Evolutionary conservation across 2,113 vertebrate species (phyloP).

Genomic region (Syngnathoides biaculeatus): DNA sequence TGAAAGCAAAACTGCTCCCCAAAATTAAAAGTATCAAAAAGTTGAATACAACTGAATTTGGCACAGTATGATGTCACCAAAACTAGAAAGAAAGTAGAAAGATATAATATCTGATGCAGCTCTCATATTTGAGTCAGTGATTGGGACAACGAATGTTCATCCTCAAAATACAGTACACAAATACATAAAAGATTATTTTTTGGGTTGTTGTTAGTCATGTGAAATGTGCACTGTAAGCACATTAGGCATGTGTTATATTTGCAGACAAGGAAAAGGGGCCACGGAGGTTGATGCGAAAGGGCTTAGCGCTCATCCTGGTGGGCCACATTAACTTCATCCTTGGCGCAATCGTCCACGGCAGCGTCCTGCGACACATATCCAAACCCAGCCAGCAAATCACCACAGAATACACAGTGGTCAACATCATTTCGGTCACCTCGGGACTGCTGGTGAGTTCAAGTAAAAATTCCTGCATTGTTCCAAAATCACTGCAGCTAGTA

Average conservation of each 20-base stretch:
- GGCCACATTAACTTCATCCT: constrained; percentile 87
- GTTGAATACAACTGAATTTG: too few species aligned
- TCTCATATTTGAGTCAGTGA: too few species aligned
- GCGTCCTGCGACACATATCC: constrained; percentile 84
- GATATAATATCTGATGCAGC: too few species aligned
- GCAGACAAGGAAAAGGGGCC: constrained; percentile 77
- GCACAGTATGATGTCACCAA: too few species aligned
- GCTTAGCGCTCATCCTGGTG: constrained; percentile 82
- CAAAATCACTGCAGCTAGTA: not conserved
- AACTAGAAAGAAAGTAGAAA: too few species aligned
- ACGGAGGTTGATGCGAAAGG: constrained; percentile 78
- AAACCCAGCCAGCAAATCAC: constrained; percentile 73
- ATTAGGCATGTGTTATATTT: not conserved
- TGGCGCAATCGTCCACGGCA: constrained; percentile 88
- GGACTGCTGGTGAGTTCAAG: constrained; percentile 81
- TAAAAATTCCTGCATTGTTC: constrained; percentile 3
- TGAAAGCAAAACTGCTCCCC: too few species aligned
- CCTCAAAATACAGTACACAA: too few species aligned
- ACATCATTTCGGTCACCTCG: constrained; percentile 85
- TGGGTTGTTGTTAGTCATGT: not conserved
- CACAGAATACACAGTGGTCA: constrained; percentile 79
- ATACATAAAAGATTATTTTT: not conserved
- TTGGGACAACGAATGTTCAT: too few species aligned
- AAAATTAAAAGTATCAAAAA: too few species aligned
- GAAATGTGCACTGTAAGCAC: not conserved